These are phyloP conservation scores for Chaenogobius annularis DNA, from an alignment of 2,113 vertebrate species.

Conservation along the genomic window DNA sequence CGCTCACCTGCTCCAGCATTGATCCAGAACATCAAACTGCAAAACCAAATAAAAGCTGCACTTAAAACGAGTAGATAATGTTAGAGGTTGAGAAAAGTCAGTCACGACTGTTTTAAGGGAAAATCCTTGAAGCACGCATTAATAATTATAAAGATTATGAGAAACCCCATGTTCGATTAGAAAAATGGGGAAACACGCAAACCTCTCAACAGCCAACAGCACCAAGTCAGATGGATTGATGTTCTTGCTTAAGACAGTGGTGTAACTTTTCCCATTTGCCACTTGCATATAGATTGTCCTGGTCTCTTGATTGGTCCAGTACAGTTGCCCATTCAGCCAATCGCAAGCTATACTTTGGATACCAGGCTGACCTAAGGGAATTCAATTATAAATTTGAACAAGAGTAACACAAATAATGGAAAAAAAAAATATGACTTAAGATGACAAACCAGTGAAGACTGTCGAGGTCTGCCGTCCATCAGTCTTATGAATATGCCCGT, in stretches of 20 bases:
- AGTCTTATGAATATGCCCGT: slow-evolving; percentile 72
- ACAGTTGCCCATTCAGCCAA: slow-evolving; percentile 87
- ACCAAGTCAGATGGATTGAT: slow-evolving; percentile 82
- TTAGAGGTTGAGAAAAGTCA: no score
- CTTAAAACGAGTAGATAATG: not conserved
- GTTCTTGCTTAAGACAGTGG: slow-evolving; percentile 80
- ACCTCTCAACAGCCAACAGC: slow-evolving; percentile 83
- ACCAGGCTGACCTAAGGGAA: slow-evolving; percentile 70
- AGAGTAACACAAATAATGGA: no score
- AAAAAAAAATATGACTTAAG: not conserved
- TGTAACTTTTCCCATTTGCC: slow-evolving; percentile 77
- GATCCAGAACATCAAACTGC: slow-evolving; percentile 88
- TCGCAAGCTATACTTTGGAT: slow-evolving; percentile 85
- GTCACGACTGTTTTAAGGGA: no score
- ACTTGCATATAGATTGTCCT: slow-evolving; percentile 78
- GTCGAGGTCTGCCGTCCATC: slow-evolving; percentile 53
- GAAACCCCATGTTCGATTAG: not conserved
- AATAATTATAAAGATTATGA: no score
- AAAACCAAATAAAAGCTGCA: not conserved
- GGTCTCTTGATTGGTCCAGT: slow-evolving; percentile 82
- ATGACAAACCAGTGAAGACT: slow-evolving; percentile 77
- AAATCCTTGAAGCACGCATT: no score
- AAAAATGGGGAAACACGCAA: not conserved
- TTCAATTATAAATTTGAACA: not conserved
- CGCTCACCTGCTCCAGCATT: slow-evolving; percentile 70